These are phyloP conservation scores for Sander lucioperca DNA, from an alignment of 2,113 vertebrate species.

Conservation along the genomic window DNA sequence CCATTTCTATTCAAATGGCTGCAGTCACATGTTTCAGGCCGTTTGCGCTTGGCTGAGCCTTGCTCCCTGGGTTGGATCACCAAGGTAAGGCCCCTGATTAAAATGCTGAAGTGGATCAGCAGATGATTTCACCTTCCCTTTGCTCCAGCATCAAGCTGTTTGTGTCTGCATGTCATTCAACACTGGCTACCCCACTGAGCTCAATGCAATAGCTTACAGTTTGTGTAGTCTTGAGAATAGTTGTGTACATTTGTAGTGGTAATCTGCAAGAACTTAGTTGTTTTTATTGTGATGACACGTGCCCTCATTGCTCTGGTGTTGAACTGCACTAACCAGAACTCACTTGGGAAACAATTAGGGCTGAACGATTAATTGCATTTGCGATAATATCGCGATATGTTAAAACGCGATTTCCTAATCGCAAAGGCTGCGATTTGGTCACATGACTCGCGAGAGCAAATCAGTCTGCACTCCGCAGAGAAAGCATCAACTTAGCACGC, in stretches of 20 bases:
- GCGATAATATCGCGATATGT: no score
- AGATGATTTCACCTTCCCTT: constrained; percentile 60
- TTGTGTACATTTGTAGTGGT: background rate
- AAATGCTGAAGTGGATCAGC: constrained; percentile 63
- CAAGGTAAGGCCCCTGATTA: constrained; percentile 59
- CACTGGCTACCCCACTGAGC: constrained; percentile 6
- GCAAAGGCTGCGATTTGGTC: no score
- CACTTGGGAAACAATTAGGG: background rate
- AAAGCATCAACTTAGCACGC: no score
- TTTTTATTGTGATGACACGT: constrained; percentile 3
- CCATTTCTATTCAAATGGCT: constrained; percentile 63
- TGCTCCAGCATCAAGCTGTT: constrained; percentile 34
- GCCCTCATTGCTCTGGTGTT: background rate
- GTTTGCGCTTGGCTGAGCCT: constrained; percentile 58
- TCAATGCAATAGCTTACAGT: background rate
- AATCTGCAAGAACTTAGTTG: constrained; percentile 1
- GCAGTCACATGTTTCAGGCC: constrained; percentile 53
- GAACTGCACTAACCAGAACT: background rate
- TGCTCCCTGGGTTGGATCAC: constrained; percentile 51
- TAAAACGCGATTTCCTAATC: no score
- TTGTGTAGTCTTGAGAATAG: background rate
- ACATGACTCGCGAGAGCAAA: no score
- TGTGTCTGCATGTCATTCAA: constrained; percentile 25
- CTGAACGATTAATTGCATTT: no score
- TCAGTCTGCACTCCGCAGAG: no score